Evolutionary conservation across 2,888 invertebrate species (phyloP).

Genomic region (Beris chalybata): DNA sequence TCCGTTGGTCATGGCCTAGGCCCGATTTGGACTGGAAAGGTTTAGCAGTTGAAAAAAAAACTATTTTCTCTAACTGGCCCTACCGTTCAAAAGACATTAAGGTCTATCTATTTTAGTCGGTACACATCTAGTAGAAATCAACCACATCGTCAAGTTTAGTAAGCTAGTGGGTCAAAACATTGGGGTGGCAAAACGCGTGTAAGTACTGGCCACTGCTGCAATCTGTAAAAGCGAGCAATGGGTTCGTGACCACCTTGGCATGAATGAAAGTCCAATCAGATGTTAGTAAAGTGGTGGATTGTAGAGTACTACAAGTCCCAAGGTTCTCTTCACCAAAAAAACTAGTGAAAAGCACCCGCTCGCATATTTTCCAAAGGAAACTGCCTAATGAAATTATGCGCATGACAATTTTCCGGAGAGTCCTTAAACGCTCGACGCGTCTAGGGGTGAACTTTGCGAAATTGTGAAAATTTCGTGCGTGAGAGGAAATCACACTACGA

Average conservation of each 20-base stretch:
- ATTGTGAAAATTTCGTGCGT: conserved; percentile 32
- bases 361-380: conserved; percentile 16
- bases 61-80: no score
- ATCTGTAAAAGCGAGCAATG: neutral
- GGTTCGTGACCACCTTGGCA: neutral
- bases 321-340: conserved; percentile 1
- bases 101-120: no score
- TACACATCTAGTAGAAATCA: no score
- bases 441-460: neutral
- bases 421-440: no score
- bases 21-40: no score
- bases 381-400: conserved; percentile 38
- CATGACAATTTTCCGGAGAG: conserved; percentile 33
- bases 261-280: conserved; percentile 28
- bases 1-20: no score
- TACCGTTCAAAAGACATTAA: no score
- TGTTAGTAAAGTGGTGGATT: conserved; percentile 2
- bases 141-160: conserved; percentile 33
- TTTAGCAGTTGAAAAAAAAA: no score
- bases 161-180: conserved; percentile 35
- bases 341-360: neutral
- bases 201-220: conserved; percentile 5
- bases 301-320: neutral
- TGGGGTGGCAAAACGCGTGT: conserved; percentile 18
- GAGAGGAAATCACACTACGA: conserved; percentile 19